Conservation (phyloP, 2,113 vertebrate genomes). For the Chascanopsetta lugubris region DNA sequence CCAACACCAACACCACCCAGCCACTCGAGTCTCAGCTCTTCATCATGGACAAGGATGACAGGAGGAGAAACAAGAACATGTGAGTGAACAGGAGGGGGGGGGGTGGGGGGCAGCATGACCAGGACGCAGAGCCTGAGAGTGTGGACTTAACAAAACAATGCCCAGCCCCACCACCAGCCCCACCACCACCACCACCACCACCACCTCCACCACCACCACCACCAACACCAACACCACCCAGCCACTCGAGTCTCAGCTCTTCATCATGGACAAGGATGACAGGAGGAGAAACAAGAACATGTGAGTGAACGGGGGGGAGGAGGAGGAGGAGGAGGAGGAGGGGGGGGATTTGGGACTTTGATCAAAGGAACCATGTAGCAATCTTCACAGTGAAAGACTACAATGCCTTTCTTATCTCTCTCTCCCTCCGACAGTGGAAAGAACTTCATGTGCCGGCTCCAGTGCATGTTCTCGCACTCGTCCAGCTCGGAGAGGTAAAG, state of each 20-base stretch:
- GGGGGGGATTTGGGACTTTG: too few species aligned
- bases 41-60: slow-evolving; percentile 82
- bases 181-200: too few species aligned
- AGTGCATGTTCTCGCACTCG: slow-evolving; percentile 80
- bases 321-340: too few species aligned
- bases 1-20: slow-evolving; percentile 78
- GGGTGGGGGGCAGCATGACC: slow-evolving; percentile 76
- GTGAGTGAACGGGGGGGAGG: too few species aligned
- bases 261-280: slow-evolving; percentile 82
- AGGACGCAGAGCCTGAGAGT: slow-evolving; percentile 68
- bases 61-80: slow-evolving; percentile 81
- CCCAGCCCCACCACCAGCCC: slow-evolving; percentile 74
- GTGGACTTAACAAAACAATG: slow-evolving; percentile 80
- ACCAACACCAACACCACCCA: too few species aligned
- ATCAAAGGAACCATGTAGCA: too few species aligned
- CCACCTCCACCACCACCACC: too few species aligned
- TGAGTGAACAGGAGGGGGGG: too few species aligned
- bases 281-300: slow-evolving; percentile 80
- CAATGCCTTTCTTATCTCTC: slow-evolving; percentile 58
- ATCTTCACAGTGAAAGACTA: too few species aligned
- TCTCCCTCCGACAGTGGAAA: slow-evolving; percentile 81
- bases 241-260: slow-evolving; percentile 74
- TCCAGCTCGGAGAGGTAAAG: slow-evolving; percentile 78
- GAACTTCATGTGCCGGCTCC: slow-evolving; percentile 82
- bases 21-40: slow-evolving; percentile 75